phyloP scores from a whole-genome alignment of 2,797 vertebrate species.

The Malacoctenus gilli region DNA sequence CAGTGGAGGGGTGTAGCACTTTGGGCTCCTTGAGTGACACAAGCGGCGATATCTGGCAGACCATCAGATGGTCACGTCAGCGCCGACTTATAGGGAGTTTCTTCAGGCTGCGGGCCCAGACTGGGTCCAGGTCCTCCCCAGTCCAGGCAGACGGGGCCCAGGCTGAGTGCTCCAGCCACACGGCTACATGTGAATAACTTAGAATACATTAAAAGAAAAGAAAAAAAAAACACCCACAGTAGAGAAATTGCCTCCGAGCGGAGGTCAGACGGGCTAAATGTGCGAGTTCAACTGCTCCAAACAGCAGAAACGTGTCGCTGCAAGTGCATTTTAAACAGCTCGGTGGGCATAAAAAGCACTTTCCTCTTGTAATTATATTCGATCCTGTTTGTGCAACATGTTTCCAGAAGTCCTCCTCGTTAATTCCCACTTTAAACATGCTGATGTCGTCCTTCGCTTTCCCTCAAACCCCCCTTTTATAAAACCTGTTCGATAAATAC shows the following conservation, averaged over 20 bases:
- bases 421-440: slow-evolving; percentile 6
- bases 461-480: too few species aligned
- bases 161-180: slow-evolving; percentile 18
- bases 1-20: slow-evolving; percentile 38
- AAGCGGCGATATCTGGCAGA: slow-evolving; percentile 69
- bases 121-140: slow-evolving; percentile 54
- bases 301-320: slow-evolving; percentile 52
- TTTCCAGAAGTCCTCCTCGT: slow-evolving; percentile 7
- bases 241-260: slow-evolving; percentile 58
- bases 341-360: slow-evolving; percentile 21
- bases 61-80: slow-evolving; percentile 71
- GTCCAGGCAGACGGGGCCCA: slow-evolving; percentile 26
- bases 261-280: slow-evolving; percentile 66
- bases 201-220: slow-evolving; percentile 71
- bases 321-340: slow-evolving; percentile 52
- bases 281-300: slow-evolving; percentile 55
- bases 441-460: slow-evolving; percentile 1
- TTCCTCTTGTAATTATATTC: slow-evolving; percentile 32
- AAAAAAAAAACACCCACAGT: too few species aligned
- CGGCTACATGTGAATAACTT: slow-evolving; percentile 68
- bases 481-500: not conserved
- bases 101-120: slow-evolving; percentile 47
- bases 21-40: slow-evolving; percentile 65
- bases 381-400: slow-evolving; percentile 2
- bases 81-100: slow-evolving; percentile 68